Percentiles rank a stretch among this genome's conserved stretches.
Evolutionary conservation across 2,797 vertebrate species (phyloP).

Genomic region (Ctenosaura bakeri): DNA sequence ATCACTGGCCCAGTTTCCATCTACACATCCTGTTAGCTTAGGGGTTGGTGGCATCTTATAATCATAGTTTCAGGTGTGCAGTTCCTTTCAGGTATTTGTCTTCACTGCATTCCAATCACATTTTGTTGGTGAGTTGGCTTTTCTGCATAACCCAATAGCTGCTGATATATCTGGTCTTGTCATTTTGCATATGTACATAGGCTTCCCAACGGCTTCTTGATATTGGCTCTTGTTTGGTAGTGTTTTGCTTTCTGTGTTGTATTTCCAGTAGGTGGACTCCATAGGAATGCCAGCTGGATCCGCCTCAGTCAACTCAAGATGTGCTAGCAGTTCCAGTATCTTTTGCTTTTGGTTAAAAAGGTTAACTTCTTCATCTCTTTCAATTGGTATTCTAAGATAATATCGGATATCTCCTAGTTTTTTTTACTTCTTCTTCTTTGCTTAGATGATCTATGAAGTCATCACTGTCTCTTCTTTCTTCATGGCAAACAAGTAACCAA

Average conservation of each 20-base stretch:
- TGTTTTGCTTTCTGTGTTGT: neutral
- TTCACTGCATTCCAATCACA: no score
- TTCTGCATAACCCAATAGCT: no score
- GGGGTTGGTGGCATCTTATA: no score
- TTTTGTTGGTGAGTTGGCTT: no score
- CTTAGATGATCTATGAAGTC: neutral
- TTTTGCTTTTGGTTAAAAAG: neutral
- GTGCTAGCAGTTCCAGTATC: neutral
- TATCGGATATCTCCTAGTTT: neutral
- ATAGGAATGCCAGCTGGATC: neutral
- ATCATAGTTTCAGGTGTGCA: no score
- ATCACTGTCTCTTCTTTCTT: neutral
- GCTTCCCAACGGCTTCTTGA: neutral
- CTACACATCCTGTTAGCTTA: no score
- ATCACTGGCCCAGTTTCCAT: no score
- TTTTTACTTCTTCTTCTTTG: neutral
- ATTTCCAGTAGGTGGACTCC: neutral
- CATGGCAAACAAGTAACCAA: neutral
- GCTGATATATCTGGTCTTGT: no score
- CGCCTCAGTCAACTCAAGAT: neutral
- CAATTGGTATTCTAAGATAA: no score
- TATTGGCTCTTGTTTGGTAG: neutral
- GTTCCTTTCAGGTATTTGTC: no score
- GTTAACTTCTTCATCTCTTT: no score
- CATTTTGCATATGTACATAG: neutral